Percentiles rank a stretch among this genome's conserved stretches.
phyloP scores from a whole-genome alignment of 2,888 invertebrate genomes.

The Luperina testacea region DNA sequence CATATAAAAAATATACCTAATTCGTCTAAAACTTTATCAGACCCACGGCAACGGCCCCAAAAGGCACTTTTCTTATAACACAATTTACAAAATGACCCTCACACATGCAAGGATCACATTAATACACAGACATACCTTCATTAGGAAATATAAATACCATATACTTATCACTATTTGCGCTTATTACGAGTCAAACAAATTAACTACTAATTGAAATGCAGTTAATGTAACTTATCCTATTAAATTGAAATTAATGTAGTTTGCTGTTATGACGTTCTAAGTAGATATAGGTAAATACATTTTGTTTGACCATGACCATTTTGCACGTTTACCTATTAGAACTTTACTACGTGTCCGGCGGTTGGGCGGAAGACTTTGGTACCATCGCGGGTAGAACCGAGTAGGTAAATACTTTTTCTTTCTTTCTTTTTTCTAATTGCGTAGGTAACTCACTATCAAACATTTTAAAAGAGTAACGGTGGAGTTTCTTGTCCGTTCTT shows the following conservation, averaged over 20 bases:
- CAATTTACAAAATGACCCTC: background rate
- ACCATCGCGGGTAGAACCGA: too few relatives aligned
- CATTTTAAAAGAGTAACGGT: too few relatives aligned
- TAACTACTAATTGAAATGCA: slow-evolving; percentile 36
- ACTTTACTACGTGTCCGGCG: background rate
- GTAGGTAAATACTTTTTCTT: too few relatives aligned
- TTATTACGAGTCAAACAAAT: slow-evolving; percentile 19
- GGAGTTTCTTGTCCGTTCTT: too few relatives aligned
- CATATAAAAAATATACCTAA: background rate
- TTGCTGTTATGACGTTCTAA: background rate
- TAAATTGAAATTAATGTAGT: slow-evolving; percentile 18
- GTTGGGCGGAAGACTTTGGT: too few relatives aligned
- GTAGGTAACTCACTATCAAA: too few relatives aligned
- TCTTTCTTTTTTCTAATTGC: too few relatives aligned
- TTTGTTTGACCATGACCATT: background rate
- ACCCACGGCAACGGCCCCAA: background rate
- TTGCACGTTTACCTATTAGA: background rate
- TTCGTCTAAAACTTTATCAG: background rate
- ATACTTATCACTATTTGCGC: slow-evolving; percentile 18
- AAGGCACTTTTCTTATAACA: background rate
- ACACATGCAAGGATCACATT: background rate
- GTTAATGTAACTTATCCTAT: background rate
- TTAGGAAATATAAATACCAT: slow-evolving; percentile 10
- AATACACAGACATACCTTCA: background rate
- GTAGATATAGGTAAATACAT: background rate